Evolutionary conservation across 2,888 invertebrate genomes (phyloP), one percentile per base, ranked within the genome.

Genomic region (Synergus gifuensis): DNA sequence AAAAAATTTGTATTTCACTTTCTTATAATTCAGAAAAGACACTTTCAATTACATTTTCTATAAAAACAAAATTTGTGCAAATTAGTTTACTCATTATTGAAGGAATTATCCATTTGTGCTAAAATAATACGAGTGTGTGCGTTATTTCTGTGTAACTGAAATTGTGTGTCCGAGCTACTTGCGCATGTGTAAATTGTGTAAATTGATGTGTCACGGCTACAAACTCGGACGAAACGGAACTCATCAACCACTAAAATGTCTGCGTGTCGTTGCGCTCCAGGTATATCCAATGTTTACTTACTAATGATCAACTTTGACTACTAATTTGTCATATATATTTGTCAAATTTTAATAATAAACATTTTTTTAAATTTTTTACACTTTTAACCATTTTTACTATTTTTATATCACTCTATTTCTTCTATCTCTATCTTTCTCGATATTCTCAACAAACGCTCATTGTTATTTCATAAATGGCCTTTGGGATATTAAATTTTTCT

Each of bases 181-280:
- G 89, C 89, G 90, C 90, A 90, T 90, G 90, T 83, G 87, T 90
- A 89, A 87, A 85, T 85, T 84, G 86, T 87, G 84, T 86, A 83
- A 84, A 87, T 83, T 87, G 85, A 78, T 88, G 86, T 85, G 85
- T 88, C 83, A 85, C 81, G 82, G 69, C 81, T 83, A 84, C 83
- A 80, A 83, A 83, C 83, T 85, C 83, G 85, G 86, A 79, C 84
- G 63, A 79, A 81, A 84, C 83, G 87, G 85, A 86, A 87, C 82
- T 85, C 84, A 84, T 80, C 83, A 67, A 82, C 76, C 81, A 85
- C 82, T 84, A 54, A 83, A 77, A 79, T 79, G 44, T 78, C 83
- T 79, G 83, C 85, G 77, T 85, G 81, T 83, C 77, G 83, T 83
- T 84, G 83, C 81, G 83, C 83, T 81, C 81, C 84, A 90, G 90